phyloP scores from a whole-genome alignment of 2,113 vertebrate species.

The Acanthochromis polyacanthus region DNA sequence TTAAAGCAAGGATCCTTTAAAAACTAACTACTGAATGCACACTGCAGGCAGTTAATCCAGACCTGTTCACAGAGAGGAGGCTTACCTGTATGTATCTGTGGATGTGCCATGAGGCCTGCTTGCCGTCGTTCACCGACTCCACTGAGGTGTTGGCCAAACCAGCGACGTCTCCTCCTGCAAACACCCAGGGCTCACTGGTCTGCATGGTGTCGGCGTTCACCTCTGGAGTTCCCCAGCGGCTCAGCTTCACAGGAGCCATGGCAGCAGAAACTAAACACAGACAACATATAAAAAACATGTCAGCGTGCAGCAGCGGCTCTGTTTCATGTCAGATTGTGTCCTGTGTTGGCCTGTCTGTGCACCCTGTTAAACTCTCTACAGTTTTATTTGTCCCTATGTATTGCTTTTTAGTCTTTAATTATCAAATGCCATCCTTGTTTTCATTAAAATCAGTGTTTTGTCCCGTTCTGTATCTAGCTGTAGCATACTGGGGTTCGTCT shows the following conservation, averaged over 20 bases:
- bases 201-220: constrained; percentile 93
- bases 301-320: background rate
- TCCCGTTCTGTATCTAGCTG: no score
- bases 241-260: constrained; percentile 91
- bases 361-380: no score
- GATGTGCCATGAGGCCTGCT: constrained; percentile 94
- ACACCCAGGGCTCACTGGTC: constrained; percentile 93
- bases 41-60: background rate
- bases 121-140: constrained; percentile 95
- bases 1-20: no score
- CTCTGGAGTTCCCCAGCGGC: constrained; percentile 92
- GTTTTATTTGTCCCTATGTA: no score
- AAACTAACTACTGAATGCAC: background rate
- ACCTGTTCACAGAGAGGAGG: background rate
- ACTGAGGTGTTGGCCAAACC: constrained; percentile 94
- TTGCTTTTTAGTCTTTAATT: no score
- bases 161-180: constrained; percentile 92
- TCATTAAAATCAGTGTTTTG: no score
- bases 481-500: no score
- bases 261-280: constrained; percentile 87
- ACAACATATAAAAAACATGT: background rate
- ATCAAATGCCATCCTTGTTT: no score
- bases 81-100: constrained; percentile 92
- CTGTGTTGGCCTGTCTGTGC: no score
- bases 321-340: no score